Conservation (phyloP, 2,888 invertebrate genomes). For the Ornithoptera alexandrae region DNA sequence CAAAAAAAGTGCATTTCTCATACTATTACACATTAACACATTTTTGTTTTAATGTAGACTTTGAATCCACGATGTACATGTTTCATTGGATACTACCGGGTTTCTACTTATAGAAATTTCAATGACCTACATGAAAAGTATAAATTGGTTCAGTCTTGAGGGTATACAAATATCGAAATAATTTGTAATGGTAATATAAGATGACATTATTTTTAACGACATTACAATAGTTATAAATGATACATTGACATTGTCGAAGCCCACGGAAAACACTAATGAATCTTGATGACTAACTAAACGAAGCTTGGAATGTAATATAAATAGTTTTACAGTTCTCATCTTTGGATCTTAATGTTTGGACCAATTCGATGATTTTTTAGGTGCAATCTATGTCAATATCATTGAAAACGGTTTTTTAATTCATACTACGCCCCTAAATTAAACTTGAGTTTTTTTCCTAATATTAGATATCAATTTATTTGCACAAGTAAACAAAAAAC, state of each 20-base stretch:
- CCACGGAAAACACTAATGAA: background rate
- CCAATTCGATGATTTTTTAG: background rate
- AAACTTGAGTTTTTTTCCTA: background rate
- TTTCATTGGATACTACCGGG: background rate
- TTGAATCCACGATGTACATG: background rate
- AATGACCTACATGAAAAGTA: background rate
- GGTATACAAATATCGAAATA: slow-evolving; percentile 9
- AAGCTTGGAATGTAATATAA: background rate
- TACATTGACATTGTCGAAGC: background rate
- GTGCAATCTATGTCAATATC: background rate
- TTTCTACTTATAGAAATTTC: background rate
- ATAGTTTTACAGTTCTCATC: background rate
- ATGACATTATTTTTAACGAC: slow-evolving; percentile 10
- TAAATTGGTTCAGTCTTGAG: slow-evolving; percentile 17
- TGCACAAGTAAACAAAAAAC: background rate
- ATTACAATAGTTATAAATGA: background rate
- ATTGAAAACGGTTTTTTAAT: background rate
- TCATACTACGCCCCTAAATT: no score
- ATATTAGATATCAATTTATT: background rate
- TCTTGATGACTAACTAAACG: background rate
- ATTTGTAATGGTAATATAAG: slow-evolving; percentile 1
- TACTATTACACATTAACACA: no score
- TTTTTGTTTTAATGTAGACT: no score
- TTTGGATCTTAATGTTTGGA: background rate
- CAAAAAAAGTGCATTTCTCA: no score